Percentiles rank a stretch among this genome's conserved stretches.
Conservation (phyloP, 2,113 vertebrate genomes). For the Trachemys scripta region DNA sequence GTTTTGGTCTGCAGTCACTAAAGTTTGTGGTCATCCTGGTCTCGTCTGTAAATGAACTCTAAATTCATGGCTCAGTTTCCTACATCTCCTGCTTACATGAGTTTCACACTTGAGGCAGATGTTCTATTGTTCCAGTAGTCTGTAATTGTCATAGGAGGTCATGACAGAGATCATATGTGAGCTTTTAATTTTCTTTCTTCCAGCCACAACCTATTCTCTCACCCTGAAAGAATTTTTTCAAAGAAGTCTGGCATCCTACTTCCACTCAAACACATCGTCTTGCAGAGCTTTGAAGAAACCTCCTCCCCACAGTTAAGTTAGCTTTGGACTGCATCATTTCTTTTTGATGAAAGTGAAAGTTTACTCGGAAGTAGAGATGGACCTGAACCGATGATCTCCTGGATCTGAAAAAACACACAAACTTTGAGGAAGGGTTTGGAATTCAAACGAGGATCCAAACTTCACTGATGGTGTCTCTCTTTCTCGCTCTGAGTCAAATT, state of each 20-base stretch:
- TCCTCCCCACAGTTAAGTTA: neutral
- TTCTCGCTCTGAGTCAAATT: neutral
- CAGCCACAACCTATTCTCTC: neutral
- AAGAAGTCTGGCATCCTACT: neutral
- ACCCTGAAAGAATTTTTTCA: neutral
- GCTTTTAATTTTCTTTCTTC: neutral
- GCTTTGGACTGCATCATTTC: neutral
- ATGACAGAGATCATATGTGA: neutral
- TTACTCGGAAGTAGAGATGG: neutral
- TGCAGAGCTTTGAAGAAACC: neutral
- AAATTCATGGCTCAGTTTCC: neutral
- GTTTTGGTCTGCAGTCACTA: neutral
- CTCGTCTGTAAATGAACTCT: neutral
- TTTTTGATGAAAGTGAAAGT: neutral
- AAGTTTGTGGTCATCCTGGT: neutral
- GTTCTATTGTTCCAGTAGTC: neutral
- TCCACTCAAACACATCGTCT: neutral
- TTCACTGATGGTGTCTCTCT: neutral
- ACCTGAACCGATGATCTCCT: neutral
- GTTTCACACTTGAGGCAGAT: neutral
- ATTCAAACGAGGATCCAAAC: rapidly evolving
- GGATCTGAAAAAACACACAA: neutral
- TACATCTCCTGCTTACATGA: neutral
- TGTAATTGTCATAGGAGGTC: neutral
- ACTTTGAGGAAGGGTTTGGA: neutral